Evolutionary conservation across 2,113 vertebrate genomes (phyloP).

Genomic region (Scopus umbretta): DNA sequence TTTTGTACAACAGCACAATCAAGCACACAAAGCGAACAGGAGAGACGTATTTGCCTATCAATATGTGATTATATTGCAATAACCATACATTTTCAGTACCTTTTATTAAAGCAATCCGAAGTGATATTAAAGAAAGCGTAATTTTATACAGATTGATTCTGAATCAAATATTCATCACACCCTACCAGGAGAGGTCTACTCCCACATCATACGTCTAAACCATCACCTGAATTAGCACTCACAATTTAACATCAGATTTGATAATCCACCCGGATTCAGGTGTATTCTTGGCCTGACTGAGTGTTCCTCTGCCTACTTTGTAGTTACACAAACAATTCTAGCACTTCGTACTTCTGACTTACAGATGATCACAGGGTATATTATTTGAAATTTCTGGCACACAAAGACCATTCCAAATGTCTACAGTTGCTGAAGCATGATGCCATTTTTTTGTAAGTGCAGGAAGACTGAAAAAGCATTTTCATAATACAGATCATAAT

Average conservation of each 20-base stretch:
- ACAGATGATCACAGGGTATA: background rate
- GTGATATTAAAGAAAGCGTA: background rate
- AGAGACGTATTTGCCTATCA: background rate
- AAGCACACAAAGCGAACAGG: background rate
- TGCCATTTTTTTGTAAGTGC: background rate
- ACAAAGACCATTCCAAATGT: background rate
- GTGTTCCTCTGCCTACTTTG: background rate
- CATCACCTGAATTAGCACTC: background rate
- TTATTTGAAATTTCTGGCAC: background rate
- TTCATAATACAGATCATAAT: background rate
- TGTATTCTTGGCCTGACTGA: background rate
- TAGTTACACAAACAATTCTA: background rate
- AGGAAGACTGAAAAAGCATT: background rate
- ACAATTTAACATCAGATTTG: background rate
- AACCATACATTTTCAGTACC: background rate
- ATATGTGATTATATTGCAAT: background rate
- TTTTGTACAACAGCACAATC: background rate
- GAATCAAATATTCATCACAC: conserved; percentile 3
- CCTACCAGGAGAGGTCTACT: background rate
- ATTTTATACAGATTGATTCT: conserved; percentile 11
- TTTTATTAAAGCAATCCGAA: background rate
- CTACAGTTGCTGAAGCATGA: background rate
- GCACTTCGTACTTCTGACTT: background rate
- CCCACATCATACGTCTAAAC: background rate
- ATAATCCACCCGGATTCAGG: background rate